Evolutionary conservation across 2,113 vertebrate species (phyloP), one percentile per base, ranked within the genome.

Genomic region (Murina feae): DNA sequence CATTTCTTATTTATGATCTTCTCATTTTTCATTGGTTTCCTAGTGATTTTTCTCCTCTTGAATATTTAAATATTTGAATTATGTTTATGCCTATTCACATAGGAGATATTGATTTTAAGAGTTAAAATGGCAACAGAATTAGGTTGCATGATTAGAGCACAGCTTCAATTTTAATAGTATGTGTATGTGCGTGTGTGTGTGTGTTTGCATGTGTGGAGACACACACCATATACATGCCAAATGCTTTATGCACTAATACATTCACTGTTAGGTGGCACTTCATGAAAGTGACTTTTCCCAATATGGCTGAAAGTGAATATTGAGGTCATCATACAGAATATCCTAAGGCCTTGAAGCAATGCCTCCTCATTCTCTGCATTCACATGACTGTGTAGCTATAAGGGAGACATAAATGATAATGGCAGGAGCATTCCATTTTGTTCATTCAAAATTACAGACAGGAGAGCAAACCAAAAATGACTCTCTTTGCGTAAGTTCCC

Each of bases 291-390:
- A 2, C 28, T 66, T 97, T 97, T 95, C 95, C 53, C 66, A 85
- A 14, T 86, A 89, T 87, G 94, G 93, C 76, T 97, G 93, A 95
- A 97, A 96, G 94, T 94, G 95, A 97, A 58, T 47, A 89, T 92
- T 47, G 94, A 71, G 93, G 76, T 91, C 94, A 97, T 76, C 72
- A 86, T 0, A 10, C 49, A 86, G 87, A 96, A 90, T 23, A 2
- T 72, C 87, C 95, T 96, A 97, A 97, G 95, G 92, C 96, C 95
- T 94, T 82, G 60, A 30, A 97, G 96, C 95, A 91, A 96, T 85
- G 51, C 88, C 49, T 74, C 66, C 49, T 84, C 95, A 28, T 89
- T 91, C 90, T 94, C 83, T 96, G 85, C 71, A 71, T 66, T 96
- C 90, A 51, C 12, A 5, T 30, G 53, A 90, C 32, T 60, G 20